phyloP scores from a whole-genome alignment of 2,113 vertebrate genomes.

The Acanthochromis polyacanthus region DNA sequence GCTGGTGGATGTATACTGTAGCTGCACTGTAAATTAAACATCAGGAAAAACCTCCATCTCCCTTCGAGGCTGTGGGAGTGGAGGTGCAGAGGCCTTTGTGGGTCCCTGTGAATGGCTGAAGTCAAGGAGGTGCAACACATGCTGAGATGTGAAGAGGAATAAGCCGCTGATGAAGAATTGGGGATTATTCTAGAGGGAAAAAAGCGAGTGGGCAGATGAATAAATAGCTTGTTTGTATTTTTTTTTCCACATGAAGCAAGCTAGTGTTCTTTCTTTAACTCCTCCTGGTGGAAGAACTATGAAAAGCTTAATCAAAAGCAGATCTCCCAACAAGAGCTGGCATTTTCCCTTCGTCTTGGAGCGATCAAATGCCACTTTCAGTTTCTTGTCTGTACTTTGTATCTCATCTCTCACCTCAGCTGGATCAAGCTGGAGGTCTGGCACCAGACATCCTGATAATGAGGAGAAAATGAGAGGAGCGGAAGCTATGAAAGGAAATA shows the following conservation, averaged over 20 bases:
- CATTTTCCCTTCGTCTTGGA: constrained; percentile 43
- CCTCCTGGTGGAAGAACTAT: constrained; percentile 23
- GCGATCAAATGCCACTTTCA: constrained; percentile 58
- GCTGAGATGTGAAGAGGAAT: constrained; percentile 66
- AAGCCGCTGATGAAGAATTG: constrained; percentile 48
- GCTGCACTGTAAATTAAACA: constrained; percentile 62
- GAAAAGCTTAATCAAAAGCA: constrained; percentile 58
- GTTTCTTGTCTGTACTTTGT: constrained; percentile 66
- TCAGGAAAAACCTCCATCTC: constrained; percentile 44
- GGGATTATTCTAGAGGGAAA: constrained; percentile 19
- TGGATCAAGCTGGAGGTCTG: constrained; percentile 68
- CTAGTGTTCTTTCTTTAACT: constrained; percentile 43
- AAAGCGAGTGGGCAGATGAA: constrained; percentile 36
- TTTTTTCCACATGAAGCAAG: constrained; percentile 24
- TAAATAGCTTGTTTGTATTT: constrained; percentile 56
- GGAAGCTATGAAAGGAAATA: constrained; percentile 80
- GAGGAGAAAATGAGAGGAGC: constrained; percentile 75
- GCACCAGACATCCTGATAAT: constrained; percentile 74
- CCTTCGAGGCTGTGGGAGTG: constrained; percentile 34
- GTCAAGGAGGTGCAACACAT: constrained; percentile 49
- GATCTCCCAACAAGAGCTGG: constrained; percentile 18
- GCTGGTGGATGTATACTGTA: constrained; percentile 24
- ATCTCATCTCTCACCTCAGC: constrained; percentile 68
- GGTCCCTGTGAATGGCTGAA: constrained; percentile 38
- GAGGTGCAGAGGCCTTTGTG: constrained; percentile 21